These are phyloP conservation scores for Argyrosomus regius DNA, from an alignment of 2,797 vertebrate species.

Conservation along the genomic window DNA sequence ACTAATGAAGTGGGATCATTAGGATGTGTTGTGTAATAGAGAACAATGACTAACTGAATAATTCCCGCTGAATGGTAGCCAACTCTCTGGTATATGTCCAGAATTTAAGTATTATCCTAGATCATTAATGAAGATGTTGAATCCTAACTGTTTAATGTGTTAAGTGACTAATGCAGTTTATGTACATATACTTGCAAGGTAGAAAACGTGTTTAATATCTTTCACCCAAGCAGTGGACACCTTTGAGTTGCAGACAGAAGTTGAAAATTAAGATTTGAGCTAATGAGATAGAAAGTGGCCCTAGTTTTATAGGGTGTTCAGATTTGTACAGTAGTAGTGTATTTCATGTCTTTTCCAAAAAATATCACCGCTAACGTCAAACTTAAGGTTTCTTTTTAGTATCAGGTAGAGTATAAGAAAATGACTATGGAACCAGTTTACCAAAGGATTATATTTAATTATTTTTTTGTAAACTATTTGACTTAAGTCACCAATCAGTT, in stretches of 20 bases:
- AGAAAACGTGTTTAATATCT: slow-evolving; percentile 44
- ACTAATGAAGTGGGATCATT: slow-evolving; percentile 72
- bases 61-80: slow-evolving; percentile 68
- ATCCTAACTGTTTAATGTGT: slow-evolving; percentile 51
- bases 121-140: slow-evolving; percentile 36
- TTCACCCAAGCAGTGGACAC: slow-evolving; percentile 34
- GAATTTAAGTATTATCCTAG: slow-evolving; percentile 48
- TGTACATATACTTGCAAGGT: slow-evolving; percentile 66
- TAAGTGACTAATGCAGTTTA: slow-evolving; percentile 54
- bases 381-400: slow-evolving; percentile 35
- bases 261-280: slow-evolving; percentile 48
- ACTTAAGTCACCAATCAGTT: slow-evolving; percentile 15
- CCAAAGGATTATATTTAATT: slow-evolving; percentile 48
- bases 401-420: slow-evolving; percentile 33
- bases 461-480: slow-evolving; percentile 41
- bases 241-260: slow-evolving; percentile 39
- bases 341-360: slow-evolving; percentile 48
- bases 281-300: slow-evolving; percentile 47
- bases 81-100: slow-evolving; percentile 35
- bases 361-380: slow-evolving; percentile 25
- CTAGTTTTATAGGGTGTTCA: slow-evolving; percentile 84
- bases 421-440: slow-evolving; percentile 42
- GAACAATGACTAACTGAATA: slow-evolving; percentile 26
- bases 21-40: slow-evolving; percentile 21
- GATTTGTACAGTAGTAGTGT: slow-evolving; percentile 48